These are phyloP conservation scores for Rhadina sibilatrix DNA, from an alignment of 2,113 vertebrate species.

Conservation along the genomic window DNA sequence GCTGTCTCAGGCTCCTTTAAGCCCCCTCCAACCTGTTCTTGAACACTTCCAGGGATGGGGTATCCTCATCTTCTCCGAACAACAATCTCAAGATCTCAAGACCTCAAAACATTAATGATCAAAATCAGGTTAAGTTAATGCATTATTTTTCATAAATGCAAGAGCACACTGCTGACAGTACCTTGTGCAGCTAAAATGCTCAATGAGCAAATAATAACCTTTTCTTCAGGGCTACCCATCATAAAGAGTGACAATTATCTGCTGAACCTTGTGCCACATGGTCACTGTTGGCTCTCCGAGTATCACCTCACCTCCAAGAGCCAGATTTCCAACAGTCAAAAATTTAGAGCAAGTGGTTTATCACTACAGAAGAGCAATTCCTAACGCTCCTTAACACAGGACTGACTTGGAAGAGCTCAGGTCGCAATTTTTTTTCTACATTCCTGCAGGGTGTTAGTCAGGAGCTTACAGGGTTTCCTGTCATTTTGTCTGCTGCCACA, in stretches of 20 bases:
- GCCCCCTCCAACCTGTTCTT: neutral
- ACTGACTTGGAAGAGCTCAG: neutral
- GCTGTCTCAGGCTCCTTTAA: neutral
- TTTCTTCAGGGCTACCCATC: neutral
- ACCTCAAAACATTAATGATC: accelerated
- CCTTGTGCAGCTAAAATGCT: neutral
- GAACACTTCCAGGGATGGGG: neutral
- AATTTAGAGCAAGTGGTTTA: neutral
- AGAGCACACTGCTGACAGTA: neutral
- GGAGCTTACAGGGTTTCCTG: neutral
- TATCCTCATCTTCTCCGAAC: neutral
- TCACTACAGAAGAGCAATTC: neutral
- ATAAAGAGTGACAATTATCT: neutral
- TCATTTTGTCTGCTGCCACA: neutral
- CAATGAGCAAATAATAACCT: neutral
- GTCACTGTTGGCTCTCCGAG: neutral
- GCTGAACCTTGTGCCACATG: neutral
- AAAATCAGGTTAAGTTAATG: neutral
- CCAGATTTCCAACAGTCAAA: neutral
- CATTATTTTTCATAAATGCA: neutral
- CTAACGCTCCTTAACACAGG: neutral
- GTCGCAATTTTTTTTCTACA: neutral
- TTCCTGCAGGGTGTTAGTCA: neutral
- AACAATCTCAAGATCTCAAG: neutral
- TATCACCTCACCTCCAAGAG: neutral